Conservation (phyloP, 1,140 invertebrate species). For the Drosophila bifasciata region DNA sequence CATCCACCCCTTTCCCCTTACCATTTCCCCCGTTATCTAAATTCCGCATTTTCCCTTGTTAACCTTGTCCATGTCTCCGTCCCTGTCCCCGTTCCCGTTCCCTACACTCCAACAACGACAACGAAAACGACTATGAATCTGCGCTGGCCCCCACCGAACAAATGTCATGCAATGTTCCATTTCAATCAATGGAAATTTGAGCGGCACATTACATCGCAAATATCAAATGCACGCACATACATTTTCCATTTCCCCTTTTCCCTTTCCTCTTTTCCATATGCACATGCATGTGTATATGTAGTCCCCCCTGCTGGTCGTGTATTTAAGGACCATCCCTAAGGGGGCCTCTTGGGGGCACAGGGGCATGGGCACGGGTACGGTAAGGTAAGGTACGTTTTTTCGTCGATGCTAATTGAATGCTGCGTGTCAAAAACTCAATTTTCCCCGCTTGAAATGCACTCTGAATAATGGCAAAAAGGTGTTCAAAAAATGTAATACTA, state of each 20-base stretch:
- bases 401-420: constrained; percentile 34
- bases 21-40: not conserved
- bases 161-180: constrained; percentile 49
- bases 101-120: not conserved
- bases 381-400: not conserved
- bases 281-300: constrained; percentile 1
- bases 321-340: constrained; percentile 6
- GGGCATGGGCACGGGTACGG: no score
- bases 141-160: not conserved
- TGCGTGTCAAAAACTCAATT: constrained; percentile 16
- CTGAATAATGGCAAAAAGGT: constrained; percentile 23
- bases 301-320: no score
- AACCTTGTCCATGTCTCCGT: not conserved
- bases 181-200: constrained; percentile 48
- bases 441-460: constrained; percentile 7
- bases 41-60: not conserved
- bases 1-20: not conserved
- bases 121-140: not conserved
- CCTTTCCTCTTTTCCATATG: not conserved
- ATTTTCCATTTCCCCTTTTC: not conserved
- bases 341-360: constrained; percentile 17
- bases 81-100: no score
- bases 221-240: constrained; percentile 22
- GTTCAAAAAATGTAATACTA: no score
- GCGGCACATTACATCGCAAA: constrained; percentile 28